These are phyloP conservation scores for Pterocles gutturalis DNA, from an alignment of 2,113 vertebrate species.

Conservation along the genomic window DNA sequence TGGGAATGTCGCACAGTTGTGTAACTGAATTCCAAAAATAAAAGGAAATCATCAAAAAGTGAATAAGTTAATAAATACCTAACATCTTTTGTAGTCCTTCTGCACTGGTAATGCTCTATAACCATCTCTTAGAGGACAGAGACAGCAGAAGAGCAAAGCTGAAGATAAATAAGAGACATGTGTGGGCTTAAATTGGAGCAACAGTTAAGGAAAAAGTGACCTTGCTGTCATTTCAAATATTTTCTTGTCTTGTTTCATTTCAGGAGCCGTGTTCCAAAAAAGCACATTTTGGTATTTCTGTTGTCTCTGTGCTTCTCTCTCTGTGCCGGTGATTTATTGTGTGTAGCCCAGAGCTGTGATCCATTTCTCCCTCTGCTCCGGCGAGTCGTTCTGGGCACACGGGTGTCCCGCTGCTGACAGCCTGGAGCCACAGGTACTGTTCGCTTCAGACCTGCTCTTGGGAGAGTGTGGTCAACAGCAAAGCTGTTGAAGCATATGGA, in stretches of 20 bases:
- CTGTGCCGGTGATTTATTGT: background rate
- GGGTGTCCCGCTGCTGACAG: background rate
- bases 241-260: constrained; percentile 9
- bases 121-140: background rate
- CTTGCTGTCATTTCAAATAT: background rate
- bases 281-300: background rate
- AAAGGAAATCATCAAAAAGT: background rate
- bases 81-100: background rate
- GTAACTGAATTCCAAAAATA: background rate
- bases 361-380: background rate
- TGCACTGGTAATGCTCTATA: background rate
- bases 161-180: background rate
- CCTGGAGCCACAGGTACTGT: background rate
- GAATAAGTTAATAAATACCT: background rate
- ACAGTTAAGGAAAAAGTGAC: background rate
- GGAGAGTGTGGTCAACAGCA: background rate
- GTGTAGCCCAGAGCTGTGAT: background rate
- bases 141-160: background rate
- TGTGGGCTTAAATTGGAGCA: background rate
- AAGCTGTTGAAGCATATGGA: background rate
- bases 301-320: background rate
- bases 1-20: background rate
- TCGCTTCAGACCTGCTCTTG: background rate
- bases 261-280: background rate
- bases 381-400: accelerated